Percentiles rank a stretch among this genome's conserved stretches.
Evolutionary conservation across 2,797 vertebrate species (phyloP).

Genomic region (Choloepus didactylus): DNA sequence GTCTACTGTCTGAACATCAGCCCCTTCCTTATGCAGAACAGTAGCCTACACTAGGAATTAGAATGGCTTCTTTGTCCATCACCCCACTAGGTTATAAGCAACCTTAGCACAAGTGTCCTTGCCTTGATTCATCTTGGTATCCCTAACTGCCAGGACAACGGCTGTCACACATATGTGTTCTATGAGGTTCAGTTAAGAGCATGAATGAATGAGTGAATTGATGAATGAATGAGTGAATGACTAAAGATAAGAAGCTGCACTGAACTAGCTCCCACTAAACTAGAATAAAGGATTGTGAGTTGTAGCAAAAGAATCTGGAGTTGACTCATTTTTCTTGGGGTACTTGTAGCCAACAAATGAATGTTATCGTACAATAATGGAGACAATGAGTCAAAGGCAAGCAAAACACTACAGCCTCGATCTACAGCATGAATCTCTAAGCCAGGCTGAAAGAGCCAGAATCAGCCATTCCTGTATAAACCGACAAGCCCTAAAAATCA

Average conservation of each 20-base stretch:
- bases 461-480: too few species aligned
- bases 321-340: background rate
- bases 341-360: too few species aligned
- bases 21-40: background rate
- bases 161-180: too few species aligned
- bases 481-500: background rate
- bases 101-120: background rate
- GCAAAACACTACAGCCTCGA: too few species aligned
- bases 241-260: too few species aligned
- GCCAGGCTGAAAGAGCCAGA: too few species aligned
- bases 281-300: background rate
- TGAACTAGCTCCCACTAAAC: background rate
- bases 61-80: background rate
- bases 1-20: too few species aligned
- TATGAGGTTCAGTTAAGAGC: background rate
- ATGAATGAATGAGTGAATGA: too few species aligned
- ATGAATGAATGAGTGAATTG: background rate
- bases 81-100: background rate
- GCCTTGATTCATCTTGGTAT: background rate
- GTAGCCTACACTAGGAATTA: background rate
- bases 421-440: too few species aligned
- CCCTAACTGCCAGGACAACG: background rate
- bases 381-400: too few species aligned
- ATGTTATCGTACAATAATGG: too few species aligned
- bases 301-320: background rate